Percentiles rank a stretch among this genome's conserved stretches.
Conservation (phyloP, 2,888 invertebrate genomes). For the Antheraea assamensis region DNA sequence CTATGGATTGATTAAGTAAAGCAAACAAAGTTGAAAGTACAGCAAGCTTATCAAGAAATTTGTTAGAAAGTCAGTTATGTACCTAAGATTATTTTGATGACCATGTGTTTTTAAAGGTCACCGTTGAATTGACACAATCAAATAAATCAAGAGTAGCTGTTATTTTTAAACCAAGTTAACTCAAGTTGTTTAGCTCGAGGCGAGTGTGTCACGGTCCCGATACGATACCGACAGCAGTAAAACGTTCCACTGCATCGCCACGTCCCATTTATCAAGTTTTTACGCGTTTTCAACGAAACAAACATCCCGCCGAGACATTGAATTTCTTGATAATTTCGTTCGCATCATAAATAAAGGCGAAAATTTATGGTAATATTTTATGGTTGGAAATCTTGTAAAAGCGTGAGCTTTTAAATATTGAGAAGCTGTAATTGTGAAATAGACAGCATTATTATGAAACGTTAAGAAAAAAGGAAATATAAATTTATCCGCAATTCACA, state of each 20-base stretch:
- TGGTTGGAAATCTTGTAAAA: background rate
- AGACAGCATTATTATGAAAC: background rate
- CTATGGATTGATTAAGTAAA: no score
- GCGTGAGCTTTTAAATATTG: background rate
- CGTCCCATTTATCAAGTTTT: background rate
- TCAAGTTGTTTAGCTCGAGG: background rate
- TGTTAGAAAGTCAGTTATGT: no score
- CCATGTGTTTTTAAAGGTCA: no score
- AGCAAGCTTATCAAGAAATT: background rate
- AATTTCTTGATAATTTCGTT: background rate
- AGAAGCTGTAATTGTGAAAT: background rate
- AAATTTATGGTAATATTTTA: background rate
- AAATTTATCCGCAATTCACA: no score
- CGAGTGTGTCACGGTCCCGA: conserved; percentile 7
- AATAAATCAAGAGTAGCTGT: background rate
- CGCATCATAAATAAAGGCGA: background rate
- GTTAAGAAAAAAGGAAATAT: no score
- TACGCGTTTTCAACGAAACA: background rate
- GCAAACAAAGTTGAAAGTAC: background rate
- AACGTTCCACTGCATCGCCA: background rate
- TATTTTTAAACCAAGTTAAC: background rate
- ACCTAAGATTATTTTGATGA: no score
- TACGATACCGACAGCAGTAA: background rate
- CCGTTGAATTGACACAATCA: no score
- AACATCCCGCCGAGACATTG: conserved; percentile 2